Conservation (phyloP, 1,140 invertebrate genomes). For the Globodera rostochiensis region DNA sequence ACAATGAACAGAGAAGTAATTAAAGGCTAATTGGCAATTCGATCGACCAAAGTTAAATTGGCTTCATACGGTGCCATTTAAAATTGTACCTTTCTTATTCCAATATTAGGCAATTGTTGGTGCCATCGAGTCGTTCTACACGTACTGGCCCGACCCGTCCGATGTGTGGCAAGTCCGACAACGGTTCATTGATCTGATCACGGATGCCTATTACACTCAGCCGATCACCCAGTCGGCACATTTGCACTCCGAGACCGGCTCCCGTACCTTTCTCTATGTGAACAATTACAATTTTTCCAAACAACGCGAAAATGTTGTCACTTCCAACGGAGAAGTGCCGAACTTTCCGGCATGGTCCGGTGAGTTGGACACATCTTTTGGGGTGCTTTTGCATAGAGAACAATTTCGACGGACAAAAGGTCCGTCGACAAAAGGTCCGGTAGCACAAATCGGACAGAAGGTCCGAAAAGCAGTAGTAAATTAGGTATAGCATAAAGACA, state of each 20-base stretch:
- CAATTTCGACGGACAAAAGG: no score
- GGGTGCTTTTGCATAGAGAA: no score
- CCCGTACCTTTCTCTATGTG: constrained; percentile 61
- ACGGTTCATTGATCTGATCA: constrained; percentile 60
- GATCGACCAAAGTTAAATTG: no score
- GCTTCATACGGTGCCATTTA: background rate
- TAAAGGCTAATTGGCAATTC: background rate
- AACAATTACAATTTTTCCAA: constrained; percentile 64
- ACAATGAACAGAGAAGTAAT: constrained; percentile 62
- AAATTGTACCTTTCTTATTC: background rate
- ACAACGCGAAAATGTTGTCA: constrained; percentile 31
- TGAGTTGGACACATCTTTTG: constrained; percentile 27
- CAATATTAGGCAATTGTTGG: constrained; percentile 52
- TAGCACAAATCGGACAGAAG: no score
- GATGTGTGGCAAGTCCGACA: constrained; percentile 62
- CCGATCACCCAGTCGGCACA: constrained; percentile 61
- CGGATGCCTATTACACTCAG: constrained; percentile 61
- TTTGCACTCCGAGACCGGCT: constrained; percentile 60
- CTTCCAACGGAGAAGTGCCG: constrained; percentile 25
- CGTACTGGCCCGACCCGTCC: constrained; percentile 61
- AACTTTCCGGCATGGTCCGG: constrained; percentile 61
- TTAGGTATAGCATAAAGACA: no score
- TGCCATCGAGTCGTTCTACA: constrained; percentile 60
- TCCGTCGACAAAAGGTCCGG: no score
- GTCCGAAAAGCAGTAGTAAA: no score